phyloP scores from a whole-genome alignment of 2,888 invertebrate genomes.

The Seira musarum region DNA sequence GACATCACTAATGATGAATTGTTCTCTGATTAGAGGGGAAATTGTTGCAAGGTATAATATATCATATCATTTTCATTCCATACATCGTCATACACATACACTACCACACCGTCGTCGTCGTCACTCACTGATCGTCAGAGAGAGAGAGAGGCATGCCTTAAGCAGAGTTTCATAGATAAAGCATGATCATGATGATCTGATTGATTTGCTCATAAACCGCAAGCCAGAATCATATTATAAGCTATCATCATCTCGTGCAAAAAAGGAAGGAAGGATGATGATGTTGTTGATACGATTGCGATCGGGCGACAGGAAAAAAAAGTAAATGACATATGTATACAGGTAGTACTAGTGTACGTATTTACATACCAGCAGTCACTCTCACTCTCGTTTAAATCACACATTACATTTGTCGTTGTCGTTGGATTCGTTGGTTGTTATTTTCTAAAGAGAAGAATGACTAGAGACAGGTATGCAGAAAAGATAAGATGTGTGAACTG shows the following conservation, averaged over 20 bases:
- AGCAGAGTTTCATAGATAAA: slow-evolving; percentile 25
- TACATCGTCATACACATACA: neutral
- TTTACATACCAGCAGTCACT: neutral
- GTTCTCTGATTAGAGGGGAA: neutral
- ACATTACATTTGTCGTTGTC: too few relatives aligned
- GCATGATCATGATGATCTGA: slow-evolving; percentile 48
- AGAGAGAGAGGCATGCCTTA: neutral
- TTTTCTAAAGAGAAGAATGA: neutral
- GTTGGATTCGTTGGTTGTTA: too few relatives aligned
- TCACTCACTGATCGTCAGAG: neutral
- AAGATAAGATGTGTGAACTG: too few relatives aligned
- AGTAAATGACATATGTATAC: slow-evolving; percentile 8
- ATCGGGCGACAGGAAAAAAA: neutral
- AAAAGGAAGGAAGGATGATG: neutral
- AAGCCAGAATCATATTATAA: slow-evolving; percentile 10
- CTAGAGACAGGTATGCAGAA: neutral
- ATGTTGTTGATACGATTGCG: neutral
- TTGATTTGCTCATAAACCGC: slow-evolving; percentile 41
- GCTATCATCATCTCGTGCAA: neutral
- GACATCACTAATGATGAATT: slow-evolving; percentile 19
- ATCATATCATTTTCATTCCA: neutral
- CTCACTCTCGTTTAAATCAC: too few relatives aligned
- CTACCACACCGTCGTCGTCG: neutral
- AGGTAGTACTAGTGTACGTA: neutral
- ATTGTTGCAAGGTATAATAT: neutral